Percentiles rank a stretch among this genome's conserved stretches.
phyloP scores from a whole-genome alignment of 2,113 vertebrate species.

The Piliocolobus tephrosceles region DNA sequence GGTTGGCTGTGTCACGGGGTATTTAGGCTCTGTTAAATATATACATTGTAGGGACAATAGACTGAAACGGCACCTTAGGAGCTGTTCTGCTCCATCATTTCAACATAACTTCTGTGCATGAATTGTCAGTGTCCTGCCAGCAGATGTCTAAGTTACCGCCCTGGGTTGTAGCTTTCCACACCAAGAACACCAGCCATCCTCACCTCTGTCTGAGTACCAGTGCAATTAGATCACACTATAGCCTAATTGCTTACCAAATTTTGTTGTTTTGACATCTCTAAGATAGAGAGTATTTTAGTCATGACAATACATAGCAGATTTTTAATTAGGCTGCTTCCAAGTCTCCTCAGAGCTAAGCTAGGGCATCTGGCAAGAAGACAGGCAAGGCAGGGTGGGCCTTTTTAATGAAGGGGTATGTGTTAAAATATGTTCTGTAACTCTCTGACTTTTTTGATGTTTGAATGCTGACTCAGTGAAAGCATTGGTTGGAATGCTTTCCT shows the following conservation, averaged over 20 bases:
- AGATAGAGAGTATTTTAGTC: conserved; percentile 42
- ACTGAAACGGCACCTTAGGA: conserved; percentile 78
- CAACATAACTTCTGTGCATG: conserved; percentile 50
- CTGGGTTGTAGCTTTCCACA: conserved; percentile 63
- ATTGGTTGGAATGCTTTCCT: neutral
- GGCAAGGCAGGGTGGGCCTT: neutral
- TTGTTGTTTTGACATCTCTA: conserved; percentile 54
- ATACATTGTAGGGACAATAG: conserved; percentile 81
- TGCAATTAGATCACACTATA: neutral
- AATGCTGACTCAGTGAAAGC: neutral
- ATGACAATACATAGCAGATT: conserved; percentile 31
- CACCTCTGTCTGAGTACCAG: neutral
- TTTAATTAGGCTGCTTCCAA: conserved; percentile 48
- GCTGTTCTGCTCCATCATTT: conserved; percentile 77
- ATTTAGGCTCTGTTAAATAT: conserved; percentile 81
- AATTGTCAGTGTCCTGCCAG: conserved; percentile 54
- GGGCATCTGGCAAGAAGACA: conserved; percentile 29
- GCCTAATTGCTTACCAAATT: conserved; percentile 42
- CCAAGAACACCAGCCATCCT: conserved; percentile 14
- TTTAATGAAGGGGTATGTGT: neutral
- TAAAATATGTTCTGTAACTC: neutral
- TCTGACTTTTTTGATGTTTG: neutral
- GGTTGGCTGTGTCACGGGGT: conserved; percentile 62
- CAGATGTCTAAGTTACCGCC: conserved; percentile 57
- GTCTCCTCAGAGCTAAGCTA: conserved; percentile 19